Percentiles rank a stretch among this genome's conserved stretches.
These are phyloP conservation scores for Gnathonemus longibarbis DNA, from an alignment of 2,113 vertebrate species.

Conservation along the genomic window DNA sequence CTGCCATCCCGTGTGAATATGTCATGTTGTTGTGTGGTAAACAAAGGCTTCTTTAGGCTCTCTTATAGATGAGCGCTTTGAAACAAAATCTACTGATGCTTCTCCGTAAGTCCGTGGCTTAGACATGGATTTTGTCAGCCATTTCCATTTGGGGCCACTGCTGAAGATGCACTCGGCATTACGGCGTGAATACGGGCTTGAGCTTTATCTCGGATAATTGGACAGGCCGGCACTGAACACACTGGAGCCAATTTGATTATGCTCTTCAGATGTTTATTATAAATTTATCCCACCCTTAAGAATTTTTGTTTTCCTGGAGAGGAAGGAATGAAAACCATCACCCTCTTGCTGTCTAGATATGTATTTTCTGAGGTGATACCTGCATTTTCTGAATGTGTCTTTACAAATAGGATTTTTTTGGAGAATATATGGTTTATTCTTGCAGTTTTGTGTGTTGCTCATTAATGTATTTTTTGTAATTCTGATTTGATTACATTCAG, in stretches of 20 bases:
- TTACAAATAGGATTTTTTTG: neutral
- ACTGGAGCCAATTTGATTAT: slow-evolving; percentile 11
- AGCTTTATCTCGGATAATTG: slow-evolving; percentile 28
- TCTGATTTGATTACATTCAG: neutral
- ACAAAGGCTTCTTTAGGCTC: slow-evolving; percentile 13
- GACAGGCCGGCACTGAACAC: neutral
- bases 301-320: neutral
- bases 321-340: neutral
- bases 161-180: slow-evolving; percentile 13
- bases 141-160: slow-evolving; percentile 13
- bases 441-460: neutral
- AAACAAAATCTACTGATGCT: slow-evolving; percentile 13
- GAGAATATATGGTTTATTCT: neutral
- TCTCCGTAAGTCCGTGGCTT: slow-evolving; percentile 15
- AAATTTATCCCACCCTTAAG: slow-evolving; percentile 15
- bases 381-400: neutral
- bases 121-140: slow-evolving; percentile 24
- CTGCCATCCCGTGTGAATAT: neutral
- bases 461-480: neutral
- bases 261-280: slow-evolving; percentile 14
- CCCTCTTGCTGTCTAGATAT: neutral
- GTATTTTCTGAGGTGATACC: neutral
- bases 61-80: neutral
- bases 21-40: slow-evolving; percentile 10
- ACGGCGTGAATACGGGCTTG: neutral